Percentiles rank a stretch among this genome's conserved stretches.
These are phyloP conservation scores for Spodoptera littoralis DNA, from an alignment of 2,888 invertebrate genomes.

Conservation along the genomic window DNA sequence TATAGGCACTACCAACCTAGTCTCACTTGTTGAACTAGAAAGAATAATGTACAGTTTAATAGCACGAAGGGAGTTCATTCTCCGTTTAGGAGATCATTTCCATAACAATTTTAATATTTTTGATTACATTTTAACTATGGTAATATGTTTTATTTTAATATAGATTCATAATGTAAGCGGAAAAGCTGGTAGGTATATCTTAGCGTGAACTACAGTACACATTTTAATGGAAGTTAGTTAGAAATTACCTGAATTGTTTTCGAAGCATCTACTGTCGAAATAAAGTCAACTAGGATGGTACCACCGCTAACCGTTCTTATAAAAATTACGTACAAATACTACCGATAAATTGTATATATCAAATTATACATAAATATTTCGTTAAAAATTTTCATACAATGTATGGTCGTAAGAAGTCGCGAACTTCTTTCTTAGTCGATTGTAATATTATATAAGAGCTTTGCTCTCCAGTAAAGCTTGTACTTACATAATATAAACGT, in stretches of 20 bases:
- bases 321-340: constrained; percentile 52
- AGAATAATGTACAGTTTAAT: neutral
- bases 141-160: neutral
- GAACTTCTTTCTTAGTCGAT: constrained; percentile 21
- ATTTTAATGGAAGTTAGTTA: too few relatives aligned
- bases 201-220: too few relatives aligned
- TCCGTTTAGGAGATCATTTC: neutral
- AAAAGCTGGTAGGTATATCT: too few relatives aligned
- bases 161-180: neutral
- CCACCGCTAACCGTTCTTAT: constrained; percentile 33
- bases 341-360: constrained; percentile 45
- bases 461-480: constrained; percentile 40
- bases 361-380: constrained; percentile 43
- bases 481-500: constrained; percentile 31
- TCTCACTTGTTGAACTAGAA: constrained; percentile 3
- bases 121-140: neutral
- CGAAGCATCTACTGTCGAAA: neutral
- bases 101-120: too few relatives aligned
- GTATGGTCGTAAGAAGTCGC: constrained; percentile 36
- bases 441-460: constrained; percentile 38
- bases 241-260: too few relatives aligned
- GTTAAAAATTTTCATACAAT: constrained; percentile 21
- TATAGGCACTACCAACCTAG: constrained; percentile 44
- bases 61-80: constrained; percentile 1
- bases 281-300: constrained; percentile 39